A percentile compares a stretch with the other conserved stretches of the same genome.
Evolutionary conservation across 2,797 vertebrate species (phyloP).

Genomic region (Notoglanidium macrostoma): DNA sequence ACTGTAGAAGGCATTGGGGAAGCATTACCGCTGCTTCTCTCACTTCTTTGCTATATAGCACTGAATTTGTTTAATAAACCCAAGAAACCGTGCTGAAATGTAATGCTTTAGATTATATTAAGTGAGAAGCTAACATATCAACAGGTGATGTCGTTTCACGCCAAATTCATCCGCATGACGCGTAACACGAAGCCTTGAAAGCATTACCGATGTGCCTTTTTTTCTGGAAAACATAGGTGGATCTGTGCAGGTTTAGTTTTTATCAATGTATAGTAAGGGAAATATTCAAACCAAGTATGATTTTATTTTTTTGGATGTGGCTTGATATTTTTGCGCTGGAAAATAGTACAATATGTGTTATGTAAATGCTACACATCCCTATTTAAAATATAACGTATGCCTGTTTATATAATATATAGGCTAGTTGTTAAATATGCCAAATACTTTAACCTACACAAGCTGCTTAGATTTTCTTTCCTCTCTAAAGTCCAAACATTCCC

Average conservation of each 20-base stretch:
- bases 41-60: background rate
- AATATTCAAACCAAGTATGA: background rate
- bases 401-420: background rate
- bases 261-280: background rate
- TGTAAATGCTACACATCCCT: background rate
- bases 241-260: background rate
- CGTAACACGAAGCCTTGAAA: background rate
- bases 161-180: background rate
- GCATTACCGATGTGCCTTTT: background rate
- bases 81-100: background rate
- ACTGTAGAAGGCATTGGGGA: background rate
- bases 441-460: background rate
- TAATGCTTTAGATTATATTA: background rate
- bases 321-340: background rate
- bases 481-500: conserved; percentile 60
- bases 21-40: background rate
- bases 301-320: background rate
- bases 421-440: background rate
- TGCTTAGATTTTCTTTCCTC: background rate
- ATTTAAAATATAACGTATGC: background rate
- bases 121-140: background rate
- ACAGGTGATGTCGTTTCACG: background rate
- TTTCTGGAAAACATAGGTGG: background rate
- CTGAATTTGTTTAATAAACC: background rate
- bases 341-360: background rate